Evolutionary conservation across 2,113 vertebrate species (phyloP).

Genomic region (Xyliphius kryptos): DNA sequence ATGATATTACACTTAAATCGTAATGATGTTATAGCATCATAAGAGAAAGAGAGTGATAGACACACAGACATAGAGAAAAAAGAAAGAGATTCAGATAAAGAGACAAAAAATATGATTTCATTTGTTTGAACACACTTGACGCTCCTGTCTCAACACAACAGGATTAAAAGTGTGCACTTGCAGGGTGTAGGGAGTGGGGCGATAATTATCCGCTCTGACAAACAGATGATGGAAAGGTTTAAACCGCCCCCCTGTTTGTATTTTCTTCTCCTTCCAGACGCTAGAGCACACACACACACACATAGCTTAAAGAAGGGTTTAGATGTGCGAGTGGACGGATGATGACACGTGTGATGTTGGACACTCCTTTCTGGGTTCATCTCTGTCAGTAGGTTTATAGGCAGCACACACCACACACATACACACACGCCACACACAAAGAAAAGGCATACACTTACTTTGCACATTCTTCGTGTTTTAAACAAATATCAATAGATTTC

Average conservation of each 20-base stretch:
- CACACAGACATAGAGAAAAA: no score
- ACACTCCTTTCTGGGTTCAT: conserved; percentile 28
- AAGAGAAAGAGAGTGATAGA: no score
- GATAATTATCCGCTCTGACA: conserved; percentile 24
- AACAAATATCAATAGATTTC: no score
- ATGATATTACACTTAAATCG: no score
- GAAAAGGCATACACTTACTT: no score
- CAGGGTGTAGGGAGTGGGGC: neutral
- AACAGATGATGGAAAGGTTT: conserved; percentile 34
- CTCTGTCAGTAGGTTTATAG: conserved; percentile 38
- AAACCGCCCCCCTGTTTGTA: conserved; percentile 16
- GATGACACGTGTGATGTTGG: conserved; percentile 17
- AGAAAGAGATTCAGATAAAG: no score
- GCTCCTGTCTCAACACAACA: conserved; percentile 6
- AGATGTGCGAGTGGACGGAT: conserved; percentile 1
- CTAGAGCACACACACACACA: neutral
- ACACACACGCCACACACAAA: no score
- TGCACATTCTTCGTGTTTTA: no score
- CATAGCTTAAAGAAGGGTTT: neutral
- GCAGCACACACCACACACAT: no score
- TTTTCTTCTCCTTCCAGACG: conserved; percentile 6
- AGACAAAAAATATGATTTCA: no score
- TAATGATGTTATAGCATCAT: no score
- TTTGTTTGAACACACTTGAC: neutral
- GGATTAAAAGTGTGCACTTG: neutral